Evolutionary conservation across 2,888 invertebrate genomes (phyloP).

Genomic region (Onthophagus sagittarius): DNA sequence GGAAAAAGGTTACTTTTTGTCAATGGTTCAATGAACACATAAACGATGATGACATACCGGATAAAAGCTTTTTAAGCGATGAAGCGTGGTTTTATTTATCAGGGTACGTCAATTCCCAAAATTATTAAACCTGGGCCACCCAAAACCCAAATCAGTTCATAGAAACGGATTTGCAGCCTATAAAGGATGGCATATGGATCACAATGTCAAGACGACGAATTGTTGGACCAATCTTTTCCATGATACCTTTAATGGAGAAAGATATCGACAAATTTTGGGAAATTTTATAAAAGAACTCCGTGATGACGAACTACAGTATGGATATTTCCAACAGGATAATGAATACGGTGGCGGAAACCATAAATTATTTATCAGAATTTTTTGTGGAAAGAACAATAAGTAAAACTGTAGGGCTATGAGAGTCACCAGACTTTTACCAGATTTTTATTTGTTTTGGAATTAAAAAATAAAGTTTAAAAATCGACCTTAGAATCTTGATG

Average conservation of each 20-base stretch:
- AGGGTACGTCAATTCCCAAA: constrained; percentile 14
- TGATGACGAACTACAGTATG: constrained; percentile 17
- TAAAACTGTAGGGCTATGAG: not conserved
- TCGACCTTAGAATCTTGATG: not conserved
- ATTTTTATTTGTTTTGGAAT: not conserved
- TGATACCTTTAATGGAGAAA: constrained; percentile 14
- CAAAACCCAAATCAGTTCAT: constrained; percentile 23
- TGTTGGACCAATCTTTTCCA: constrained; percentile 23
- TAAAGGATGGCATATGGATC: constrained; percentile 22
- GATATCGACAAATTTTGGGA: constrained; percentile 16
- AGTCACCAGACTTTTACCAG: constrained; percentile 2
- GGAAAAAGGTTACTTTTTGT: not conserved
- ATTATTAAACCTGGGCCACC: constrained; percentile 21
- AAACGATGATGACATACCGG: not conserved
- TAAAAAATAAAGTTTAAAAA: constrained; percentile 6
- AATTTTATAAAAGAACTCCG: constrained; percentile 18
- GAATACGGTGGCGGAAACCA: constrained; percentile 16
- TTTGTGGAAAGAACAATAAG: constrained; percentile 17
- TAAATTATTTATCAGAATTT: constrained; percentile 10
- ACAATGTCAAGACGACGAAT: constrained; percentile 20
- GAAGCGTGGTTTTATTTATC: constrained; percentile 2
- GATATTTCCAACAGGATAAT: constrained; percentile 21
- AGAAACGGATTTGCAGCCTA: constrained; percentile 19
- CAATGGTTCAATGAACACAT: not conserved
- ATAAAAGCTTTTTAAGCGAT: not conserved